Percentiles rank a stretch among this genome's conserved stretches.
phyloP scores from a whole-genome alignment of 2,113 vertebrate species.

The Morone saxatilis region DNA sequence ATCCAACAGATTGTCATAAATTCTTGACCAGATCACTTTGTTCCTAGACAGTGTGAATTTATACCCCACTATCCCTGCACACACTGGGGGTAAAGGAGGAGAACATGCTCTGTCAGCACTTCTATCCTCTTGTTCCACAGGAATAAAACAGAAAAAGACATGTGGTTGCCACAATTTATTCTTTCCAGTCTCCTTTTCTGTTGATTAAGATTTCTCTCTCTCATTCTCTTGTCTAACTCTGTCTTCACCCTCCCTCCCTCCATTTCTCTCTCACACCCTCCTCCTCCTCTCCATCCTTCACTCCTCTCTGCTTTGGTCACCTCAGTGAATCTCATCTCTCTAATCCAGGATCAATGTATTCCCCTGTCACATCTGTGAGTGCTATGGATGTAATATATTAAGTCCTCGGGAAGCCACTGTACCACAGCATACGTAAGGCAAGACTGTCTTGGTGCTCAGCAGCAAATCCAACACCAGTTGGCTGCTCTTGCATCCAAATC shows the following conservation, averaged over 20 bases:
- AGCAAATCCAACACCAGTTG: slow-evolving; percentile 68
- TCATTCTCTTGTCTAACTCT: background rate
- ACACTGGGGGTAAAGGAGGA: background rate
- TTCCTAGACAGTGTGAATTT: slow-evolving; percentile 1
- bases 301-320: slow-evolving; percentile 52
- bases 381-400: slow-evolving; percentile 50
- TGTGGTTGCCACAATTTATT: background rate
- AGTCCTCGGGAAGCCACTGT: slow-evolving; percentile 49
- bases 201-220: slow-evolving; percentile 10
- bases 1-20: background rate
- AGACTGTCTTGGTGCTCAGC: slow-evolving; percentile 42
- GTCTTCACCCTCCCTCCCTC: background rate
- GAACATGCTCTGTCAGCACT: slow-evolving; percentile 8
- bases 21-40: background rate
- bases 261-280: slow-evolving; percentile 20
- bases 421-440: slow-evolving; percentile 7
- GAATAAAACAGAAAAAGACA: slow-evolving; percentile 28
- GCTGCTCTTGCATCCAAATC: slow-evolving; percentile 59
- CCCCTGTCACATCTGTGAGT: slow-evolving; percentile 44
- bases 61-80: background rate
- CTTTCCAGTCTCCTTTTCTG: background rate
- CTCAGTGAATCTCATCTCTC: slow-evolving; percentile 47
- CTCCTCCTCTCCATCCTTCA: slow-evolving; percentile 10
- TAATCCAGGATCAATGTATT: slow-evolving; percentile 66
- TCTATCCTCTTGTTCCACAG: slow-evolving; percentile 7